Evolutionary conservation across 2,888 invertebrate species (phyloP), one percentile per base, ranked within the genome.

Genomic region (Calameuta pallipes): DNA sequence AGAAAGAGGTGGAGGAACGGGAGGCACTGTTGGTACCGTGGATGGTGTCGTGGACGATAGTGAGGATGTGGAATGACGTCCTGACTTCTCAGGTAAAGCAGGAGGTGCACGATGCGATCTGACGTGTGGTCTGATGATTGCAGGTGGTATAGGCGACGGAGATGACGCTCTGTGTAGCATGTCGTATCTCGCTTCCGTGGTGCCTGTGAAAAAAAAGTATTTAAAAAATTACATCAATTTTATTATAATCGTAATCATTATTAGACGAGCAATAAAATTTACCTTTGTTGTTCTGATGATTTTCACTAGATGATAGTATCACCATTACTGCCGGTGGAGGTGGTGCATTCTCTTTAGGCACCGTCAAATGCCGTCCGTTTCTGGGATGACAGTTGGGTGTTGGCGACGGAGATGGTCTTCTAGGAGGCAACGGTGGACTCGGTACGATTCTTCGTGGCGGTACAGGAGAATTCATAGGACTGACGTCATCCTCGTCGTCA

Each of bases 341-440:
- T 23, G 92, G 92, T 6, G 92, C 92, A 81, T 92, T 92, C 82
- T 92, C 92, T 82, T 92, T 92, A 9, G 92, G 92, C 37, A 92
- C 92, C 3, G 90, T 91, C 31, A 92, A 81, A 77, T 92, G 92
- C 78, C 90, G 87, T 75, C 87, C 87, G 77, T 90, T 91, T 78
- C 89, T 83, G 6, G 84, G 80, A 68, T 90, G 89, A 82, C 85
- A 88, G 77, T 84, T 86, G 0, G 88, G 85, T 15, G 88, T 88
- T 0, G 91, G 91, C 23, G 90, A 90, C 3, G 94, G 94, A 1
- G 94, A 94, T 41, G 92, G 92, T 83, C 93, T 92, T 80, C 95
- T 89, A 0, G 95, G 95, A 13, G 95, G 95, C 77, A 95, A 92
- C 11, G 95, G 95, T 11, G 95, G 95, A 80, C 91, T 90, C 68